Conservation (phyloP, 92 coral and sea anemone genomes). For the Palythoa grandiflora region DNA sequence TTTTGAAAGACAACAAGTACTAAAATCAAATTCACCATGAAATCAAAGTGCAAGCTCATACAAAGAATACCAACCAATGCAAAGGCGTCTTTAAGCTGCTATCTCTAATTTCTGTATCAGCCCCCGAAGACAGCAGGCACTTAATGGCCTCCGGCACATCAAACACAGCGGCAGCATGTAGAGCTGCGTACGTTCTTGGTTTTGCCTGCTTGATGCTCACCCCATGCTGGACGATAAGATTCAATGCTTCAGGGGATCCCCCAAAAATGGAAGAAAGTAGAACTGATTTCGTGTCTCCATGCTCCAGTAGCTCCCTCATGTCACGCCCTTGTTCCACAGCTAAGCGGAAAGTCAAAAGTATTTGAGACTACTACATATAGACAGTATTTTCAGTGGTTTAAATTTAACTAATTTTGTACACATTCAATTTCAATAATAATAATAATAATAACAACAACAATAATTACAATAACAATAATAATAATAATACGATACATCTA, state of each 20-base stretch:
- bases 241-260: neutral
- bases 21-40: too few species aligned
- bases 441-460: too few species aligned
- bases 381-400: too few species aligned
- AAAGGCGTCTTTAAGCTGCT: neutral
- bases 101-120: conserved; percentile 12
- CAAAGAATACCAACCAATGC: conserved; percentile 13
- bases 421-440: too few species aligned
- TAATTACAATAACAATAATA: too few species aligned
- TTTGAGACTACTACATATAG: neutral
- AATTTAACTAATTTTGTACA: too few species aligned
- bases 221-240: neutral
- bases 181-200: neutral
- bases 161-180: conserved; percentile 20
- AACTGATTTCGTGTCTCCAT: neutral
- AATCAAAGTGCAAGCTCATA: too few species aligned
- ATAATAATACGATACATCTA: too few species aligned
- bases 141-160: neutral
- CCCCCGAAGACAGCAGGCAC: conserved; percentile 24
- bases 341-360: neutral
- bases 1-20: too few species aligned
- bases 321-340: conserved; percentile 26
- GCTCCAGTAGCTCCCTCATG: conserved; percentile 12
- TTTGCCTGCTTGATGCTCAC: neutral
- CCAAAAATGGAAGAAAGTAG: neutral